A percentile compares a stretch with the other conserved stretches of the same genome.
These are phyloP conservation scores for Macroramphosus scolopax DNA, from an alignment of 2,797 vertebrate species.

Conservation along the genomic window DNA sequence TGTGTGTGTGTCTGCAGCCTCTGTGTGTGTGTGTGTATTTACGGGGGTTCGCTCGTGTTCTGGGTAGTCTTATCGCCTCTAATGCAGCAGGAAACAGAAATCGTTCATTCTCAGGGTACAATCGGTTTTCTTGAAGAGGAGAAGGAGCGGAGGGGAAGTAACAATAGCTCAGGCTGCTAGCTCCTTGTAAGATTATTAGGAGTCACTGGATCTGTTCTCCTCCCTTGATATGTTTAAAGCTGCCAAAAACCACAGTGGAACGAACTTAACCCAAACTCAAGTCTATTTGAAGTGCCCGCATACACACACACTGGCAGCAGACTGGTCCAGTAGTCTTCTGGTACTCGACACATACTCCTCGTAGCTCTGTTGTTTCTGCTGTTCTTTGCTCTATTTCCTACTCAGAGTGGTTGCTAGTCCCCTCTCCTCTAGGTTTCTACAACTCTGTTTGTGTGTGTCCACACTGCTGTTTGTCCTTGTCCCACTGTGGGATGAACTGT, in stretches of 20 bases:
- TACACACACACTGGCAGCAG: constrained; percentile 65
- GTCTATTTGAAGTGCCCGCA: constrained; percentile 89
- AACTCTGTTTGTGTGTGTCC: too few relatives aligned
- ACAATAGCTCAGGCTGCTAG: constrained; percentile 74
- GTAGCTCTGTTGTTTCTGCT: constrained; percentile 13
- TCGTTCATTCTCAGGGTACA: constrained; percentile 78
- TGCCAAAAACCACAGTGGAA: constrained; percentile 88
- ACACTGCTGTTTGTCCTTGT: too few relatives aligned
- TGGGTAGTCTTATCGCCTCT: too few relatives aligned
- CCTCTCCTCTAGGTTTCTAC: too few relatives aligned
- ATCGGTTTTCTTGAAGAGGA: constrained; percentile 35
- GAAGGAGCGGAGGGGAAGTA: constrained; percentile 44
- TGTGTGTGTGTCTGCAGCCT: too few relatives aligned
- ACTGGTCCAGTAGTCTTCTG: constrained; percentile 68
- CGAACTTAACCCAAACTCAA: constrained; percentile 44
- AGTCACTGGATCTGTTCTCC: constrained; percentile 89
- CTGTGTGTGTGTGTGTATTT: too few relatives aligned
- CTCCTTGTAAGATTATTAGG: constrained; percentile 29
- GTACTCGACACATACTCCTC: constrained; percentile 15
- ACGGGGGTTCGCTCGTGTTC: too few relatives aligned
- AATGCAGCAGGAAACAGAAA: constrained; percentile 68
- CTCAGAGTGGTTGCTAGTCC: constrained; percentile 3
- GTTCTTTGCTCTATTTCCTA: not conserved
- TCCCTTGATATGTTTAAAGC: constrained; percentile 88
- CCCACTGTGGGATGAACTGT: constrained; percentile 19